Evolutionary conservation across 2,888 invertebrate genomes (phyloP).

Genomic region (Nemapogon koenigi): DNA sequence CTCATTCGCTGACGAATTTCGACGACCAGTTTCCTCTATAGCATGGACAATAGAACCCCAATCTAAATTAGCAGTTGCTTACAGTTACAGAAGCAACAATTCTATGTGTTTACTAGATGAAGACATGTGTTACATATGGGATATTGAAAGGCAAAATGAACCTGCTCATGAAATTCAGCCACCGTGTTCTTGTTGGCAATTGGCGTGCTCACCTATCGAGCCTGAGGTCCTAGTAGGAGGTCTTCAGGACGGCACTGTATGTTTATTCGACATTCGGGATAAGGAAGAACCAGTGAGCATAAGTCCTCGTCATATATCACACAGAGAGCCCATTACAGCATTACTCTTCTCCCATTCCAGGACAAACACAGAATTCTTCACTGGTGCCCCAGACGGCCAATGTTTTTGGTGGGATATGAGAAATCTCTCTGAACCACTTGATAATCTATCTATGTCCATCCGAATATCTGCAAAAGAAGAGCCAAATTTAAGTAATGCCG

Average conservation of each 20-base stretch:
- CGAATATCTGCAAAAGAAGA: conserved; percentile 45
- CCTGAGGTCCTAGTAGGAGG: conserved; percentile 38
- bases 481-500: conserved; percentile 59
- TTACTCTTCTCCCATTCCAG: conserved; percentile 67
- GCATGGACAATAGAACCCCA: conserved; percentile 75
- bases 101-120: conserved; percentile 29
- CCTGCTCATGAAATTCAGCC: conserved; percentile 35
- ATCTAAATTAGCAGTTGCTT: conserved; percentile 69
- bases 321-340: conserved; percentile 60
- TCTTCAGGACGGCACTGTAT: conserved; percentile 41
- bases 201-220: conserved; percentile 38
- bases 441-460: conserved; percentile 69
- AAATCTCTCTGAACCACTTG: conserved; percentile 66
- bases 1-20: conserved; percentile 68
- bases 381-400: conserved; percentile 69
- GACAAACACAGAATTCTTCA: conserved; percentile 69
- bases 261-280: conserved; percentile 77
- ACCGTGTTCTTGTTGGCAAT: conserved; percentile 38
- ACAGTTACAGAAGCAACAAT: conserved; percentile 38
- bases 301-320: conserved; percentile 59
- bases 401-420: conserved; percentile 76
- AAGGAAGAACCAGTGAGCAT: conserved; percentile 75
- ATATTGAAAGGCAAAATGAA: conserved; percentile 51
- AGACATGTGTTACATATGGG: conserved; percentile 73
- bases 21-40: conserved; percentile 63